Percentiles rank a stretch among this genome's conserved stretches.
Evolutionary conservation across 2,888 invertebrate genomes (phyloP).

Genomic region (Oxytorus armatus): DNA sequence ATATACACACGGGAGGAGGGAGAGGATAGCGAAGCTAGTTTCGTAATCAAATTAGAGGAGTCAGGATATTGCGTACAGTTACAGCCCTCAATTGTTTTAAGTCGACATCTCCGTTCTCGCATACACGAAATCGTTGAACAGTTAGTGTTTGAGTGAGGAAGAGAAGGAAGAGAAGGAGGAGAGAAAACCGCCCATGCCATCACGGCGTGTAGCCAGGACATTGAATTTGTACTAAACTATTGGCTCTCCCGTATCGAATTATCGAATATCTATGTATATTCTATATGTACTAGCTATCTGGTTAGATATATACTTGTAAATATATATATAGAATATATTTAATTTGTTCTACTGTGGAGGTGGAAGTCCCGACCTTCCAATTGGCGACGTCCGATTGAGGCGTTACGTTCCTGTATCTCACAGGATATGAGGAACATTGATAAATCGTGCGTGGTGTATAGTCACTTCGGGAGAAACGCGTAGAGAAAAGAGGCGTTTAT

Average conservation of each 20-base stretch:
- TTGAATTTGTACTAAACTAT: slow-evolving; percentile 84
- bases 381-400: slow-evolving; percentile 70
- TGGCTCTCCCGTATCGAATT: slow-evolving; percentile 79
- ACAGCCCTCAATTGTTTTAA: slow-evolving; percentile 83
- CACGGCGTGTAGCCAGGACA: slow-evolving; percentile 78
- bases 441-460: slow-evolving; percentile 49
- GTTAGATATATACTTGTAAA: slow-evolving; percentile 19
- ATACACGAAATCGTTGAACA: slow-evolving; percentile 59
- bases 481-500: slow-evolving; percentile 42
- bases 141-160: background rate
- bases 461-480: background rate
- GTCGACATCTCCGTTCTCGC: slow-evolving; percentile 81
- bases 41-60: slow-evolving; percentile 83
- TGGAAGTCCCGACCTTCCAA: slow-evolving; percentile 35
- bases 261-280: slow-evolving; percentile 68
- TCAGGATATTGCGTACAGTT: slow-evolving; percentile 84
- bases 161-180: background rate
- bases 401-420: slow-evolving; percentile 65
- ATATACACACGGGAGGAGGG: background rate
- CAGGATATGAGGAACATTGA: slow-evolving; percentile 64
- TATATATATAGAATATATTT: slow-evolving; percentile 14
- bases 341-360: slow-evolving; percentile 12
- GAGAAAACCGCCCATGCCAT: slow-evolving; percentile 59
- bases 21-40: slow-evolving; percentile 77
- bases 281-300: background rate